phyloP scores from a whole-genome alignment of 2,888 invertebrate genomes.

The Pimpla rufipes region DNA sequence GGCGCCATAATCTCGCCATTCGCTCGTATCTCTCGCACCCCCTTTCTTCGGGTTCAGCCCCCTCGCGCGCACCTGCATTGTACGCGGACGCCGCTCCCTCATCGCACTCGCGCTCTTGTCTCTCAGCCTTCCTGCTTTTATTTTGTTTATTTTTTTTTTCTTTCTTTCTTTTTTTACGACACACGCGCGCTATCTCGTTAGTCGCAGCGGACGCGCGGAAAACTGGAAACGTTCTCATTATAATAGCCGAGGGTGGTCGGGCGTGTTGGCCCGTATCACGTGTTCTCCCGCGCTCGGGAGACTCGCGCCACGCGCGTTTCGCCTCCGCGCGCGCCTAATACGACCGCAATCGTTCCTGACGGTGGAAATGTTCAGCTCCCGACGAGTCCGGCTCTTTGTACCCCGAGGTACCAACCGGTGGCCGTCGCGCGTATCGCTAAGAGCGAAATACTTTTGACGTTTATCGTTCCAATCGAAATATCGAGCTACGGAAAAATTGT shows the following conservation, averaged over 20 bases:
- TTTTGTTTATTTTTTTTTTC: neutral
- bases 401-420: no score
- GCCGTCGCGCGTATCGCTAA: no score
- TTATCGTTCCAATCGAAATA: neutral
- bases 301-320: neutral
- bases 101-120: no score
- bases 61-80: neutral
- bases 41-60: constrained; percentile 17
- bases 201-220: constrained; percentile 30
- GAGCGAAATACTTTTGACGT: neutral
- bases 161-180: constrained; percentile 26
- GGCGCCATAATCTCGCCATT: constrained; percentile 27
- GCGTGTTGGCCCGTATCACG: constrained; percentile 27
- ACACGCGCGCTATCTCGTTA: constrained; percentile 52
- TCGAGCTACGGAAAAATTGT: no score
- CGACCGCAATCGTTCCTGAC: neutral
- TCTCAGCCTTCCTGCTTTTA: no score
- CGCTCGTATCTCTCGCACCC: constrained; percentile 19
- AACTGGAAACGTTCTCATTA: constrained; percentile 54
- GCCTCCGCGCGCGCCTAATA: neutral
- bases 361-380: constrained; percentile 14
- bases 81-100: no score
- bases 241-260: constrained; percentile 45
- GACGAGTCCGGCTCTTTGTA: neutral
- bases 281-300: neutral